Conservation (phyloP, 2,888 invertebrate genomes). For the Caenorhabditis wallacei region DNA sequence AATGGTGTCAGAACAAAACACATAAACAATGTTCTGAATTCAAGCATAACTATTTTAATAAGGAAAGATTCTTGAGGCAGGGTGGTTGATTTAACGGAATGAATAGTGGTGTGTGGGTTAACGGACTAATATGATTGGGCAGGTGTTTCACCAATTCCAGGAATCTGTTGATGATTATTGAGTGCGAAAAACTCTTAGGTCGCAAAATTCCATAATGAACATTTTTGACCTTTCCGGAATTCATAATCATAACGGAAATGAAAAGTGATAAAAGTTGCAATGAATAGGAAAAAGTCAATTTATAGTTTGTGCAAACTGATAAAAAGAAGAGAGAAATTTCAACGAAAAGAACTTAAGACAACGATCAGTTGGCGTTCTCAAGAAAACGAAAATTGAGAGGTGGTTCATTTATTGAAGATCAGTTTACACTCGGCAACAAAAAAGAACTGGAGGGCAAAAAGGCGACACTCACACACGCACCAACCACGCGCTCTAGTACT, state of each 20-base stretch:
- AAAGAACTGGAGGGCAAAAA: constrained; percentile 29
- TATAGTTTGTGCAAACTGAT: constrained; percentile 50
- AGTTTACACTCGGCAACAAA: constrained; percentile 31
- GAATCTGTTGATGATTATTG: background rate
- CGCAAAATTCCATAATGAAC: background rate
- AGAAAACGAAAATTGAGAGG: constrained; percentile 24
- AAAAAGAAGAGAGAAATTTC: constrained; percentile 32
- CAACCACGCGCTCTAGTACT: constrained; percentile 26
- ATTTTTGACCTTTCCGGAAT: constrained; percentile 6
- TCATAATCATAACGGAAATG: constrained; percentile 1
- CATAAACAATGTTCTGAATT: background rate
- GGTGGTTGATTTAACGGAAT: background rate
- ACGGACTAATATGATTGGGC: background rate
- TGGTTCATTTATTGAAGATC: constrained; percentile 43
- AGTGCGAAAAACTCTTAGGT: background rate
- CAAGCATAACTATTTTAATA: too few relatives aligned
- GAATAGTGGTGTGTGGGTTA: background rate
- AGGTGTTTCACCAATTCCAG: constrained; percentile 19
- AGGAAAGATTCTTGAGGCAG: too few relatives aligned
- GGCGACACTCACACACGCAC: constrained; percentile 21
- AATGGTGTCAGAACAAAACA: background rate
- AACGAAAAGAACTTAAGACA: constrained; percentile 28
- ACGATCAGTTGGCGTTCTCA: constrained; percentile 16
- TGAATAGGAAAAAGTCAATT: constrained; percentile 23
- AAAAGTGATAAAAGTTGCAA: constrained; percentile 7